Percentiles rank a stretch among this genome's conserved stretches.
Conservation (phyloP, 2,113 vertebrate genomes). For the Shinisaurus crocodilurus region DNA sequence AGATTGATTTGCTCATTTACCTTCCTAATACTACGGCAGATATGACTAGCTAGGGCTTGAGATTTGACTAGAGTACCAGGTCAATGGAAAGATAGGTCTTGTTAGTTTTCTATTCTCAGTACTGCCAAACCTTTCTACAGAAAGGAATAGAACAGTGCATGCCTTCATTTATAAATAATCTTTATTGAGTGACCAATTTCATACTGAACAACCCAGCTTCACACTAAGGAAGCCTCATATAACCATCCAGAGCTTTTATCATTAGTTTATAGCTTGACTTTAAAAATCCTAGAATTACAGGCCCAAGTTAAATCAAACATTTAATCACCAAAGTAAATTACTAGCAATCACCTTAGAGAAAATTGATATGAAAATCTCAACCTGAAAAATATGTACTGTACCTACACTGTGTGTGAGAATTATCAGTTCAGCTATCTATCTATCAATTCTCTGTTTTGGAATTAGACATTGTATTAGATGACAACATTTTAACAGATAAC, state of each 20-base stretch:
- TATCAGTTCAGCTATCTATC: not conserved
- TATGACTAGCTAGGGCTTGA: not conserved
- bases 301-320: not conserved
- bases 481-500: not conserved
- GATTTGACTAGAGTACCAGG: not conserved
- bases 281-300: not conserved
- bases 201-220: not conserved
- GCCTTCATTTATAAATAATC: slow-evolving; percentile 5
- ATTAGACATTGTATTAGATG: not conserved
- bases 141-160: not conserved
- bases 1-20: slow-evolving; percentile 52
- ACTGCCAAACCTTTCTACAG: not conserved
- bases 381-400: not conserved
- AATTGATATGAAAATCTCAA: not conserved
- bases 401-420: not conserved
- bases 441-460: not conserved
- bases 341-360: not conserved
- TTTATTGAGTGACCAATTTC: not conserved
- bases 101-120: not conserved
- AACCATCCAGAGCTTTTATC: not conserved
- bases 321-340: not conserved
- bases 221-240: not conserved
- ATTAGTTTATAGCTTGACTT: not conserved
- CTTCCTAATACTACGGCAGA: slow-evolving; percentile 9
- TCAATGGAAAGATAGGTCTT: slow-evolving; percentile 3